These are phyloP conservation scores for Castor canadensis DNA, from an alignment of 2,113 vertebrate genomes.

Conservation along the genomic window DNA sequence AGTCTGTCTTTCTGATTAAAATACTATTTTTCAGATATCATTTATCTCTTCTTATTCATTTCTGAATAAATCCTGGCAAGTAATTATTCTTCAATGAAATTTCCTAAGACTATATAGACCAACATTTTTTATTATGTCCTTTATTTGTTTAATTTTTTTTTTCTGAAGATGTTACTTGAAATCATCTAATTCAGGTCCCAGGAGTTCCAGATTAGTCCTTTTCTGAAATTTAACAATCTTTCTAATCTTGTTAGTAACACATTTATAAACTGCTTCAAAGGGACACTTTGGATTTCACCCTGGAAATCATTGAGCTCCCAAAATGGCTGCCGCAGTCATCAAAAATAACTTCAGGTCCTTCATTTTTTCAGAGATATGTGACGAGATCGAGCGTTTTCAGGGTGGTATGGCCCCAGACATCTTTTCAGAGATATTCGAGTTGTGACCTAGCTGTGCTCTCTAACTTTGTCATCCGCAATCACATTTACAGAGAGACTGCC, in stretches of 20 bases:
- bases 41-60: not conserved
- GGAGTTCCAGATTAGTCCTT: not conserved
- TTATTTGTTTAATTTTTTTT: not conserved
- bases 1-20: not conserved
- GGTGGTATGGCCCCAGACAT: too few relatives aligned
- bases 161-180: not conserved
- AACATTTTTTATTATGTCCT: not conserved
- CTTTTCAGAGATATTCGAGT: not conserved
- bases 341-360: not conserved
- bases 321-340: accelerated
- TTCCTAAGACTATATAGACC: not conserved
- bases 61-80: not conserved
- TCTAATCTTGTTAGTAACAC: not conserved
- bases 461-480: not conserved
- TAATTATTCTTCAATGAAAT: not conserved
- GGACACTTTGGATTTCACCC: not conserved
- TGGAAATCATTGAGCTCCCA: not conserved
- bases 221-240: not conserved
- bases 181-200: not conserved
- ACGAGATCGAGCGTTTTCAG: too few relatives aligned
- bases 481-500: not conserved
- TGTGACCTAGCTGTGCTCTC: not conserved
- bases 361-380: not conserved
- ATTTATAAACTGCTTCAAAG: not conserved
- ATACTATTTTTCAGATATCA: not conserved